phyloP scores from a whole-genome alignment of 2,888 invertebrate genomes.

The Mylabris sibirica region DNA sequence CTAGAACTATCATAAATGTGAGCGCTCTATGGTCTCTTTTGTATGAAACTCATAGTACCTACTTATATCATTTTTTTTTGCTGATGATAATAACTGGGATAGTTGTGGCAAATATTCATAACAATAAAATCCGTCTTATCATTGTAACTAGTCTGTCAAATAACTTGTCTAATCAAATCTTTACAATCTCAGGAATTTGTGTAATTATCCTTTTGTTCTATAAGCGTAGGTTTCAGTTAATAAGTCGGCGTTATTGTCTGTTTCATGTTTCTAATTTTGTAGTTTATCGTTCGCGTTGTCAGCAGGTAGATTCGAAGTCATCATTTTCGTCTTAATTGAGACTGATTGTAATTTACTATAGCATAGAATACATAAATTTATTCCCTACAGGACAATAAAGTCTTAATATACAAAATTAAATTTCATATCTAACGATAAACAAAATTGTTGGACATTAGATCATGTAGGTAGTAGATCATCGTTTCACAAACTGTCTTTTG shows the following conservation, averaged over 20 bases:
- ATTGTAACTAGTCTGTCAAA: neutral
- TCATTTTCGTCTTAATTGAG: neutral
- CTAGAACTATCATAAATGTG: too few relatives aligned
- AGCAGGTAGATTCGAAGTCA: neutral
- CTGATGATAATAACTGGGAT: too few relatives aligned
- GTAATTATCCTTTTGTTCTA: neutral
- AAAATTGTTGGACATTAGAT: too few relatives aligned
- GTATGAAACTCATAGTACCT: too few relatives aligned
- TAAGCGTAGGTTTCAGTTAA: neutral
- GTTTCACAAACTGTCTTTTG: too few relatives aligned
- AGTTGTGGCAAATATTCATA: neutral
- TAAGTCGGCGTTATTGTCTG: neutral
- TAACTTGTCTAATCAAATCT: neutral
- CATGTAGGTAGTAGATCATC: too few relatives aligned
- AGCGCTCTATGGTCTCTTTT: too few relatives aligned
- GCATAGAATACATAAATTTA: neutral
- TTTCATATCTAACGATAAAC: too few relatives aligned
- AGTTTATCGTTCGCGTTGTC: neutral
- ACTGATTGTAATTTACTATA: neutral
- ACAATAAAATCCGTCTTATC: neutral
- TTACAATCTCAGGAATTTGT: neutral
- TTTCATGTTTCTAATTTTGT: neutral
- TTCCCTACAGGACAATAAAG: neutral
- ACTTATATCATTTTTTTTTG: too few relatives aligned
- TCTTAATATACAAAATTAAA: neutral